These are phyloP conservation scores for Pseudomyrmex concolor DNA, from an alignment of 1,140 invertebrate genomes.

Conservation along the genomic window DNA sequence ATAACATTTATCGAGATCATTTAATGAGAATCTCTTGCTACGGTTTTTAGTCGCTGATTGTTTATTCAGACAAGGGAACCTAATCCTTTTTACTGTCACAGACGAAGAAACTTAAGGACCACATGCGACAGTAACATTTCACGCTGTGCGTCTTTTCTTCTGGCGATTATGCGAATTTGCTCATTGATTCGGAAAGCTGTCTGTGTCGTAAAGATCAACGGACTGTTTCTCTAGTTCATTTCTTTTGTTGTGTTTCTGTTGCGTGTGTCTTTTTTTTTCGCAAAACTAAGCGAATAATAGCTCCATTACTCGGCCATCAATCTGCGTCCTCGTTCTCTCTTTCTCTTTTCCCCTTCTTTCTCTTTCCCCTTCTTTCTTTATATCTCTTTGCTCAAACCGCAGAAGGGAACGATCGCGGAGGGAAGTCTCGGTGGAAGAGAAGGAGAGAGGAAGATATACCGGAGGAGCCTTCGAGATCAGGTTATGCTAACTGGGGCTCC, in stretches of 20 bases:
- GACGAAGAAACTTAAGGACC: neutral
- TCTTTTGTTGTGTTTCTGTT: constrained; percentile 36
- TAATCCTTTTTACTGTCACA: too few species aligned
- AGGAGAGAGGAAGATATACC: constrained; percentile 57
- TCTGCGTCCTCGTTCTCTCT: constrained; percentile 59
- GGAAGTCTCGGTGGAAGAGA: constrained; percentile 27
- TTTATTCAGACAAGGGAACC: neutral
- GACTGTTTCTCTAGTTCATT: constrained; percentile 11
- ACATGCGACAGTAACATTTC: constrained; percentile 34
- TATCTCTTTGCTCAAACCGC: constrained; percentile 34
- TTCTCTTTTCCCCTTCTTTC: neutral
- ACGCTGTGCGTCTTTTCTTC: constrained; percentile 18
- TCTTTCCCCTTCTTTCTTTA: neutral
- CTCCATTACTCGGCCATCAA: constrained; percentile 77
- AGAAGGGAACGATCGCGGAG: constrained; percentile 9
- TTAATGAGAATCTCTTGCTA: too few species aligned
- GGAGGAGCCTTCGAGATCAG: constrained; percentile 78
- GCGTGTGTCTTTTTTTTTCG: constrained; percentile 21
- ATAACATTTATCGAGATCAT: too few species aligned
- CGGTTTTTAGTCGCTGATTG: neutral
- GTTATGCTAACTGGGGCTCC: constrained; percentile 83
- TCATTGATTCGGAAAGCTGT: constrained; percentile 38
- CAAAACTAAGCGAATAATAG: constrained; percentile 61
- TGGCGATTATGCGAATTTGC: constrained; percentile 29
- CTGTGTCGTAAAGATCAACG: constrained; percentile 5